Evolutionary conservation across 2,888 invertebrate species (phyloP), one percentile per base, ranked within the genome.

Genomic region (Flabesymbios commensalis): DNA sequence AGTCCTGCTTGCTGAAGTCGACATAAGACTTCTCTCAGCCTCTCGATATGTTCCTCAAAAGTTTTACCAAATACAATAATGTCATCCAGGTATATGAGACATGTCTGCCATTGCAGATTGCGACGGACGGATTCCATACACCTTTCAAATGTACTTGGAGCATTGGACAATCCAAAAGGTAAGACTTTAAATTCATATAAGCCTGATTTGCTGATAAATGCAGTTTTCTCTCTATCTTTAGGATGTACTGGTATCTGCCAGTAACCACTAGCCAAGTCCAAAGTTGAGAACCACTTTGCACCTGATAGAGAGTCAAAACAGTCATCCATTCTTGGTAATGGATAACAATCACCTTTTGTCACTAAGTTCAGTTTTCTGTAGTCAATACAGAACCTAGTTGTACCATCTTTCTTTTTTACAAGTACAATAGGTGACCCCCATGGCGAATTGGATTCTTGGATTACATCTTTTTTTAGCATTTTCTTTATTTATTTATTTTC

Each of bases 201-300:
- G 3, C 64, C 60, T 1, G 29, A 22, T 22, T 43, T 32, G 14
- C 33, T 49, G 17, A 29, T 32, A 43, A 59, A 63, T 4, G 59
- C 63, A 5, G 61, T 64, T 31, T 64, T 61, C 3, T 39, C 26
- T 28, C 43, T 43, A 32, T 61, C 59, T 5, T 33, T 39, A 5
- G 36, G 19, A 7, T 29, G 19, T 3, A 64, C 22, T 14, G 57
- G 65, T 1, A 73, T 63, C 47, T 74, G 74, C 69, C 68, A 71
- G 54, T 72, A 72, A 7, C 70, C 70, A 14, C 51, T 45, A 10
- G 47, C 59, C n/a, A 71, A 51, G 54, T 74, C 72, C 10, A 73
- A 51, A 1, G 57, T 57, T 17, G 49, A 57, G 43, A 71, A 73
- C 59, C 56, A 69, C 10, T 52, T n/a, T 2, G 64, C 57, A 1